A percentile compares a stretch with the other conserved stretches of the same genome.
phyloP scores from a whole-genome alignment of 2,888 invertebrate genomes.

The Ceriagrion tenellum region DNA sequence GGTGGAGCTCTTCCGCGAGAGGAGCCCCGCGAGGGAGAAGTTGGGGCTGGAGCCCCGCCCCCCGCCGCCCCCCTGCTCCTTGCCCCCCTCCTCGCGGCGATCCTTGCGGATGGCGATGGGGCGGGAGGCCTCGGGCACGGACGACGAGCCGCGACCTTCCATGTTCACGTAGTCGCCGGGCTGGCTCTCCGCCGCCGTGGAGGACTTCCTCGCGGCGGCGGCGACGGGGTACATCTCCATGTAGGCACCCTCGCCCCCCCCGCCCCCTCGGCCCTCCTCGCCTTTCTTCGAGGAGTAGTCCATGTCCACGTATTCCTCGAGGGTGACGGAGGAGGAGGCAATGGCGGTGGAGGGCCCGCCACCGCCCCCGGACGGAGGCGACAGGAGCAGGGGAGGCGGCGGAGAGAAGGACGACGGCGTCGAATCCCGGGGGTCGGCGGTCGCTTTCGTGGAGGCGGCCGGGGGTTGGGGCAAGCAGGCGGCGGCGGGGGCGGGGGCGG shows the following conservation, averaged over 20 bases:
- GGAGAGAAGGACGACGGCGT: conserved; percentile 69
- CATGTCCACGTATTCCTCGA: conserved; percentile 80
- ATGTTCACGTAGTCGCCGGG: conserved; percentile 70
- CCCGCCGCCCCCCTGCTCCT: conserved; percentile 74
- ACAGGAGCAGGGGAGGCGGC: conserved; percentile 68
- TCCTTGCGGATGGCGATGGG: conserved; percentile 61
- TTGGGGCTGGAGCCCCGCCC: conserved; percentile 80
- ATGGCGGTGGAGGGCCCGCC: conserved; percentile 56
- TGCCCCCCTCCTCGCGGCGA: conserved; percentile 74
- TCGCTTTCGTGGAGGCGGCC: conserved; percentile 71
- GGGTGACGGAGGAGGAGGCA: conserved; percentile 70
- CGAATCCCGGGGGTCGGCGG: conserved; percentile 69
- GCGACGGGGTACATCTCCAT: conserved; percentile 82
- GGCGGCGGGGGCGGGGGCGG: no score
- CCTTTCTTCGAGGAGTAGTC: conserved; percentile 75
- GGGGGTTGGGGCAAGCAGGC: conserved; percentile 68
- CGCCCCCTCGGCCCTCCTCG: background rate
- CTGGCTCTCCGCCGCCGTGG: conserved; percentile 37
- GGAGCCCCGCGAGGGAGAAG: conserved; percentile 83
- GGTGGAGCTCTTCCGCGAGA: conserved; percentile 76
- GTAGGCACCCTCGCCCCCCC: conserved; percentile 78
- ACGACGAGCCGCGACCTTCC: conserved; percentile 50
- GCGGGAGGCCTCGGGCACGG: conserved; percentile 20
- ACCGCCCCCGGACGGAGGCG: conserved; percentile 70
- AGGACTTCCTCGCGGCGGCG: conserved; percentile 74